Evolutionary conservation across 2,888 invertebrate species (phyloP).

Genomic region (Salpingus planirostris): DNA sequence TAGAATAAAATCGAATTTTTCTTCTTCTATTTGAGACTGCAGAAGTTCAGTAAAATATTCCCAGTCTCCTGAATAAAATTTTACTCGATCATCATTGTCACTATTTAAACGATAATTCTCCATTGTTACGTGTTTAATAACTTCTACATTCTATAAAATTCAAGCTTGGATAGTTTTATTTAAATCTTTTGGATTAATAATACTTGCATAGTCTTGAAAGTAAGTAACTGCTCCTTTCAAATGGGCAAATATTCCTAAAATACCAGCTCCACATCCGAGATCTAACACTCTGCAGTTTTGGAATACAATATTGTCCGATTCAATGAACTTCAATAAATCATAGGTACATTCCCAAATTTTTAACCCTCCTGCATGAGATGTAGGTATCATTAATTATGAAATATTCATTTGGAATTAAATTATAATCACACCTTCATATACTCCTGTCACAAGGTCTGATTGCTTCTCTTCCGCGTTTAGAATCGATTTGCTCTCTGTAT

Average conservation of each 20-base stretch:
- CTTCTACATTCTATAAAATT: slow-evolving; percentile 72
- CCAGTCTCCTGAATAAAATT: slow-evolving; percentile 64
- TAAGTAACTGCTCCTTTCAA: slow-evolving; percentile 60
- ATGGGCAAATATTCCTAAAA: slow-evolving; percentile 74
- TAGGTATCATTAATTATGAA: too few relatives aligned
- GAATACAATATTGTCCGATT: slow-evolving; percentile 38
- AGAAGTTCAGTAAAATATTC: too few relatives aligned
- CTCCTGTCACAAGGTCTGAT: too few relatives aligned
- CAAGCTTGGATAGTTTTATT: too few relatives aligned
- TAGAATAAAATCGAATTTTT: slow-evolving; percentile 73
- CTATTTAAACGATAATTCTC: slow-evolving; percentile 57
- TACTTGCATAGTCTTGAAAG: slow-evolving; percentile 93
- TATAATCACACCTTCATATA: too few relatives aligned
- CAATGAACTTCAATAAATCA: slow-evolving; percentile 65
- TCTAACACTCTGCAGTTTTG: slow-evolving; percentile 61
- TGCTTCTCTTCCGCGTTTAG: too few relatives aligned
- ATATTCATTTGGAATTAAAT: too few relatives aligned
- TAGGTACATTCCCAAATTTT: slow-evolving; percentile 94
- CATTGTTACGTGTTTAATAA: slow-evolving; percentile 69
- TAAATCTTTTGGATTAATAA: too few relatives aligned
- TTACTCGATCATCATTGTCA: slow-evolving; percentile 37
- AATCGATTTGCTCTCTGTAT: too few relatives aligned
- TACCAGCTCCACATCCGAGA: slow-evolving; percentile 87
- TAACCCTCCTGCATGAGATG: slow-evolving; percentile 62
- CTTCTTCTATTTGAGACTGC: slow-evolving; percentile 33